Evolutionary conservation across 2,888 invertebrate genomes (phyloP).

Genomic region (Tillus elongatus): DNA sequence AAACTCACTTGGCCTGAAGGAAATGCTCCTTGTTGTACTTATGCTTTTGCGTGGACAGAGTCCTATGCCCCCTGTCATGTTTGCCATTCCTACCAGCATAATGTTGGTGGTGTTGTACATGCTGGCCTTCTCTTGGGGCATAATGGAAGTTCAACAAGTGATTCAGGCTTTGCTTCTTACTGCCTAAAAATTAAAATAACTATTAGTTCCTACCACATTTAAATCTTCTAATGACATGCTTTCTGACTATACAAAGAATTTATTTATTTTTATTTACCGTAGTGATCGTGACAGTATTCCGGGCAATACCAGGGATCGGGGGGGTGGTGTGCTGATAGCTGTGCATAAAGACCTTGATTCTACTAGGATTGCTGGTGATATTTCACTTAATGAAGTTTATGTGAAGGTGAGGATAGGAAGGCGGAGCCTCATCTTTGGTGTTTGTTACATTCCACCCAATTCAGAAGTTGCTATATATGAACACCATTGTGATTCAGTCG

Average conservation of each 20-base stretch:
- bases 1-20: slow-evolving; percentile 86
- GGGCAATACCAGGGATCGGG: no score
- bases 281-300: no score
- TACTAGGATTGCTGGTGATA: no score
- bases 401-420: no score
- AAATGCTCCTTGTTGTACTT: slow-evolving; percentile 91
- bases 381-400: no score
- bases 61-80: slow-evolving; percentile 27
- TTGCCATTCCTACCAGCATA: slow-evolving; percentile 29
- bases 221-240: no score
- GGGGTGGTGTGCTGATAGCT: no score
- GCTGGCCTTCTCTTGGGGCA: slow-evolving; percentile 50
- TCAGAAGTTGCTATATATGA: no score
- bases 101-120: slow-evolving; percentile 26
- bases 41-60: slow-evolving; percentile 48
- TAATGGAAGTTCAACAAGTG: slow-evolving; percentile 91
- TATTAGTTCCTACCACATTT: slow-evolving; percentile 64
- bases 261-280: slow-evolving; percentile 21
- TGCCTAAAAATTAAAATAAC: slow-evolving; percentile 74
- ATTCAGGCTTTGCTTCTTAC: slow-evolving; percentile 86
- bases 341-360: no score
- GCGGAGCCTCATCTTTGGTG: no score
- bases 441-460: no score
- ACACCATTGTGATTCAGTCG: no score
- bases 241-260: slow-evolving; percentile 15